Conservation (phyloP, 1,140 invertebrate genomes). For the Meloidogyne chitwoodi region DNA sequence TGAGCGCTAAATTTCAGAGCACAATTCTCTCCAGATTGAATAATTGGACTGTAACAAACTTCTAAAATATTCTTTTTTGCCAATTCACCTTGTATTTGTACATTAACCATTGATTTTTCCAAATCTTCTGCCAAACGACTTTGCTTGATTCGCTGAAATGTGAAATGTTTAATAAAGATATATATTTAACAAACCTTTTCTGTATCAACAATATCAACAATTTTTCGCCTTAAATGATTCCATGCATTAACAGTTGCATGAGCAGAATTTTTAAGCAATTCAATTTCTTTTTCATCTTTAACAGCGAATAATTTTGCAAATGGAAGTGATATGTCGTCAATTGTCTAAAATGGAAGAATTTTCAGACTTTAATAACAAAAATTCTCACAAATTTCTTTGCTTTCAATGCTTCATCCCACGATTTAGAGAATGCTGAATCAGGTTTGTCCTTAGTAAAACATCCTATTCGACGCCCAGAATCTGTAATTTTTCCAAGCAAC, state of each 20-base stretch:
- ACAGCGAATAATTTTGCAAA: constrained; percentile 83
- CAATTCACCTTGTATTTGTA: constrained; percentile 81
- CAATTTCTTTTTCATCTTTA: constrained; percentile 89
- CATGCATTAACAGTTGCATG: constrained; percentile 88
- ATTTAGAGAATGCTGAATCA: constrained; percentile 82
- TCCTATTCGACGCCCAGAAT: constrained; percentile 81
- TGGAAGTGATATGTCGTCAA: constrained; percentile 74
- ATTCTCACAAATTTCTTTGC: constrained; percentile 72
- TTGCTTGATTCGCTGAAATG: constrained; percentile 79
- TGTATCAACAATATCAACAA: constrained; percentile 96
- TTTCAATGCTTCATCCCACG: constrained; percentile 77
- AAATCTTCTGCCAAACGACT: constrained; percentile 88
- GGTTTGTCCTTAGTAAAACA: constrained; percentile 90
- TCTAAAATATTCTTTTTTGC: constrained; percentile 80
- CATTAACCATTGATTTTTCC: constrained; percentile 77
- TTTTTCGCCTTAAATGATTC: constrained; percentile 88
- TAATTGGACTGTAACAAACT: constrained; percentile 95
- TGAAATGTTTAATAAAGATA: constrained; percentile 14
- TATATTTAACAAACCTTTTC: constrained; percentile 70
- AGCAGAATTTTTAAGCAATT: constrained; percentile 87
- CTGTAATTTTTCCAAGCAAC: constrained; percentile 77
- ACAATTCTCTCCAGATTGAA: constrained; percentile 95
- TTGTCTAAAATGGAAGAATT: constrained; percentile 16
- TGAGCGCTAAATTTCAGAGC: constrained; percentile 89
- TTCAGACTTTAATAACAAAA: background rate